A percentile compares a stretch with the other conserved stretches of the same genome.
These are phyloP conservation scores for Iguana delicatissima DNA, from an alignment of 2,797 vertebrate genomes.

Conservation along the genomic window DNA sequence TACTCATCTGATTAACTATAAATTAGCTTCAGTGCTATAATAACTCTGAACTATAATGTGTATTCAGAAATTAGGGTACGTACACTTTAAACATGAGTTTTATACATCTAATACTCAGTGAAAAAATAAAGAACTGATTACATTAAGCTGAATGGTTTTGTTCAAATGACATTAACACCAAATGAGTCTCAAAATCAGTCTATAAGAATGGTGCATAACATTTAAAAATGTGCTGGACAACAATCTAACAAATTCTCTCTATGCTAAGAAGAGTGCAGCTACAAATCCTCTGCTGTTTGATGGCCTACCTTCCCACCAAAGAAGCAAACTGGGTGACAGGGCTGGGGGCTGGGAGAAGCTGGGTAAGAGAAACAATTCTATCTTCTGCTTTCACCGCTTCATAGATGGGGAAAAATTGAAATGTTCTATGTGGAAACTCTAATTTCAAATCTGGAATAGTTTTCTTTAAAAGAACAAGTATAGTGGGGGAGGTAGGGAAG, in stretches of 20 bases:
- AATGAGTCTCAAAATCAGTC: background rate
- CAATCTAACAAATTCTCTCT: background rate
- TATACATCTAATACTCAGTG: background rate
- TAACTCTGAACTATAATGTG: background rate
- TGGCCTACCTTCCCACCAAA: background rate
- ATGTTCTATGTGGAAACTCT: background rate
- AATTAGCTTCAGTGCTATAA: background rate
- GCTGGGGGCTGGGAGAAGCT: background rate
- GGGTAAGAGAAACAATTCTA: background rate
- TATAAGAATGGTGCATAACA: background rate
- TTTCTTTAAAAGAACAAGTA: background rate
- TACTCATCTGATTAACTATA: background rate
- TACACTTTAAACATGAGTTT: background rate
- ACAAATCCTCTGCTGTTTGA: background rate
- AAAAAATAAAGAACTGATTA: background rate
- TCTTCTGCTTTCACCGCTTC: background rate
- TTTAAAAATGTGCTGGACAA: background rate
- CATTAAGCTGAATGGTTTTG: background rate
- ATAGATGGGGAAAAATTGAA: background rate
- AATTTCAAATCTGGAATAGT: background rate
- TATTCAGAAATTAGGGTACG: background rate
- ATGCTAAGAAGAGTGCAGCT: background rate
- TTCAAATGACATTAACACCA: background rate
- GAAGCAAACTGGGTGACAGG: background rate
- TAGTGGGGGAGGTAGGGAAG: too few relatives aligned